Base-by-base conservation (phyloP, 1,140 invertebrate species). In the Nomia melanderi region DNA sequence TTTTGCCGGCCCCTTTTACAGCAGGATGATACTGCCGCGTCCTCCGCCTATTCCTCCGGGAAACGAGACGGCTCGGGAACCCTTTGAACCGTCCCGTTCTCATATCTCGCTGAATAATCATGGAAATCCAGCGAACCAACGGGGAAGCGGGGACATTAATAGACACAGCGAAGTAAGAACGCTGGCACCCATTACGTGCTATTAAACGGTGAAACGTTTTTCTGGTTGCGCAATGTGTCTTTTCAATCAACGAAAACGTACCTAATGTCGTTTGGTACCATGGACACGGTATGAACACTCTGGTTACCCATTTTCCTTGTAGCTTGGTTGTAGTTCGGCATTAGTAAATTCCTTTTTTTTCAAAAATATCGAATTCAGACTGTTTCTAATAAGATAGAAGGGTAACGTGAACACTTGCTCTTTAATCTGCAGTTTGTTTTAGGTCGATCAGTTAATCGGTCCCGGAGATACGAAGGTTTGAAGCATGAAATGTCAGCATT, bases 121-220 rank as follows among this genome's bases (percentile, higher is more conserved):
- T 17, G 11, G 44, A 27, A n/a, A 64, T 6, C n/a, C 27, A 8
- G 54, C 20, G 67, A 57, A 3, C 20, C 20, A 44, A 41, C 23
- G 9, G 14, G 29, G 29, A 59, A 41, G 11, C 36, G 27, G 39
- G 1, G n/a, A 59, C 27, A 27, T 11, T 70, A 31, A 31, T 67
- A 67, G 64, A n/a, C 47, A 12, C 64, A 12, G 25, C 8, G 44
- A 53, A 66, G 64, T 66, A 67, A 56, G 65, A 67, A 56, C 66
- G 7, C 33, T 33, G 66, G 33, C 57, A 70, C 39, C 36, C 66
- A 31, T 44, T 44, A 57, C 54, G 54, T 2, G 53, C 25, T 41
- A 6, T 70, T 70, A 57, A 50, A 70, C 39, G 67, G 44, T 59
- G 59, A 59, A 70, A 59, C 67, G 36, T 59, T 70, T 70, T n/a